Evolutionary conservation across 1,140 invertebrate genomes (phyloP).

Genomic region (Andricus grossulariae): DNA sequence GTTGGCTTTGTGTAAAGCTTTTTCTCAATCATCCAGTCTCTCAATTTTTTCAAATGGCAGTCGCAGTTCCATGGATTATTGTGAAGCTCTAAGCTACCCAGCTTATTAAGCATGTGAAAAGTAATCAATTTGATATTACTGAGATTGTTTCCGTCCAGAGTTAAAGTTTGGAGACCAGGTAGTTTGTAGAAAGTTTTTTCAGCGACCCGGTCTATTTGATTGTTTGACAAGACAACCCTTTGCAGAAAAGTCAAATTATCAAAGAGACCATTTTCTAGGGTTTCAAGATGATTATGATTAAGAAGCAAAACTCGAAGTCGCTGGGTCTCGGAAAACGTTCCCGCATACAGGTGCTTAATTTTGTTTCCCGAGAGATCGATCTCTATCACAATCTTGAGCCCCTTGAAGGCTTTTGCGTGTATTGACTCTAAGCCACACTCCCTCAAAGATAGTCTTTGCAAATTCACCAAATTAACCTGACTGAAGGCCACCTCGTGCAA

Average conservation of each 20-base stretch:
- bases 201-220: conserved; percentile 82
- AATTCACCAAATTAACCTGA: conserved; percentile 82
- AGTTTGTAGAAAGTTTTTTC: conserved; percentile 84
- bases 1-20: conserved; percentile 85
- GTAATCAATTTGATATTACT: conserved; percentile 78
- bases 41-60: conserved; percentile 86
- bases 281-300: conserved; percentile 84
- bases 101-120: conserved; percentile 78
- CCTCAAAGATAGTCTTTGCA: conserved; percentile 86
- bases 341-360: conserved; percentile 81
- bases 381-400: conserved; percentile 87
- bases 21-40: conserved; percentile 83
- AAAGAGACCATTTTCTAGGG: conserved; percentile 85
- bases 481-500: conserved; percentile 83
- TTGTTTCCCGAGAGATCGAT: conserved; percentile 88
- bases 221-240: conserved; percentile 86
- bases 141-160: conserved; percentile 84
- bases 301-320: conserved; percentile 83
- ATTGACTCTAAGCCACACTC: conserved; percentile 84
- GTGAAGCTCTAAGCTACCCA: conserved; percentile 85
- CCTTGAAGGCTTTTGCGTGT: conserved; percentile 83
- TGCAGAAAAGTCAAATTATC: conserved; percentile 84
- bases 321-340: conserved; percentile 83
- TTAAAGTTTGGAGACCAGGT: conserved; percentile 80
- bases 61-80: conserved; percentile 93